Conservation (phyloP, 2,113 vertebrate genomes). For the Platysteira castanea region DNA sequence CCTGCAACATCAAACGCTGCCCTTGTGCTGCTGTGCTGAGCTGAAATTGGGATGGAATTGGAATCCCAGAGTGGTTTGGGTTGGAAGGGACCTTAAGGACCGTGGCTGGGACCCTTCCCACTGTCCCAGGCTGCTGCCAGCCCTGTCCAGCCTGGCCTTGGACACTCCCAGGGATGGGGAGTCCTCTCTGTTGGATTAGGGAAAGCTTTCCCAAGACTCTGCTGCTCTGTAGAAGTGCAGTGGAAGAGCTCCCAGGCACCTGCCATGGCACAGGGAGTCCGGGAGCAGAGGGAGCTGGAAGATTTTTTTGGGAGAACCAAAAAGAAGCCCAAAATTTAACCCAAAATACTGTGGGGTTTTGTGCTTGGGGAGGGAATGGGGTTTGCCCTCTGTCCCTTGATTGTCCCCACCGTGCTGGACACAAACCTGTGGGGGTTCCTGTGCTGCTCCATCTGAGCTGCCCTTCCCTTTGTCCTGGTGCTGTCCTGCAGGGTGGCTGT, state of each 20-base stretch:
- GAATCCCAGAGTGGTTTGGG: background rate
- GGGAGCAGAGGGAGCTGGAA: background rate
- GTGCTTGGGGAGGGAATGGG: background rate
- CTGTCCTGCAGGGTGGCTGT: background rate
- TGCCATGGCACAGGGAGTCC: accelerated
- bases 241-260: background rate
- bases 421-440: background rate
- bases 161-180: background rate
- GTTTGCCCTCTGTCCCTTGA: background rate
- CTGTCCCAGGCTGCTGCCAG: accelerated
- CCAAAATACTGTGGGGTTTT: background rate
- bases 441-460: background rate
- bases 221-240: accelerated
- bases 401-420: accelerated
- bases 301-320: background rate
- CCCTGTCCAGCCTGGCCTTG: background rate
- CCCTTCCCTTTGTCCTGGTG: background rate
- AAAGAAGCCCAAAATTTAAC: background rate
- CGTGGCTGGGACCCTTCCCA: background rate
- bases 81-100: background rate
- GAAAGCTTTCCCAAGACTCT: background rate
- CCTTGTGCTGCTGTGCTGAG: background rate
- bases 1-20: background rate
- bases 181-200: background rate
- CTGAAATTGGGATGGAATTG: background rate